Conservation (phyloP, 1,140 invertebrate genomes). For the Reticulitermes speratus region DNA sequence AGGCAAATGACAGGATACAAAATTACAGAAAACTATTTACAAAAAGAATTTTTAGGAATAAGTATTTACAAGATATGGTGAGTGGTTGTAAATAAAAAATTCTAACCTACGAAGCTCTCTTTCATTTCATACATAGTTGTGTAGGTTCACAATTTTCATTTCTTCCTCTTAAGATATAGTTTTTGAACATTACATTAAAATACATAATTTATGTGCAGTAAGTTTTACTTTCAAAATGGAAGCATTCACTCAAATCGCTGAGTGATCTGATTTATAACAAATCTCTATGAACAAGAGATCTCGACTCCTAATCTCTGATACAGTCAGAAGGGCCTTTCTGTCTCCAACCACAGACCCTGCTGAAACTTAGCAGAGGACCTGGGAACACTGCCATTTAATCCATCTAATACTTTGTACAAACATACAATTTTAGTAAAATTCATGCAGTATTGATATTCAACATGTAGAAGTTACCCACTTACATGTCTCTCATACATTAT, state of each 20-base stretch:
- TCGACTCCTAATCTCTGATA: neutral
- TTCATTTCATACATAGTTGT: neutral
- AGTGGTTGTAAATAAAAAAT: neutral
- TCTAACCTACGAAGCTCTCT: neutral
- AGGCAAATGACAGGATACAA: neutral
- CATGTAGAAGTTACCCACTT: too few relatives aligned
- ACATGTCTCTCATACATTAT: too few relatives aligned
- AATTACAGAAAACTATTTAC: conserved; percentile 11
- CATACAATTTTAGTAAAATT: too few relatives aligned
- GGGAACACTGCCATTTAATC: too few relatives aligned
- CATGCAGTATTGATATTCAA: too few relatives aligned
- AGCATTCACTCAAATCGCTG: neutral
- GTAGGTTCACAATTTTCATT: neutral
- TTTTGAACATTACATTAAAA: neutral
- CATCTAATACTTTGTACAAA: too few relatives aligned
- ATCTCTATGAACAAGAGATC: neutral
- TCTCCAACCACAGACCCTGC: too few relatives aligned
- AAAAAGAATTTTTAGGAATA: neutral
- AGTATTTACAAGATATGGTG: conserved; percentile 16
- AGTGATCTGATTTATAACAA: neutral
- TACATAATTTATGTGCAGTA: conserved; percentile 10
- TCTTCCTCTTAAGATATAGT: neutral
- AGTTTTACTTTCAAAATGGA: neutral
- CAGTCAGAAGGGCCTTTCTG: neutral
- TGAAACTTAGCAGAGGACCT: too few relatives aligned